Evolutionary conservation across 2,797 vertebrate genomes (phyloP).

Genomic region (Molossus molossus): DNA sequence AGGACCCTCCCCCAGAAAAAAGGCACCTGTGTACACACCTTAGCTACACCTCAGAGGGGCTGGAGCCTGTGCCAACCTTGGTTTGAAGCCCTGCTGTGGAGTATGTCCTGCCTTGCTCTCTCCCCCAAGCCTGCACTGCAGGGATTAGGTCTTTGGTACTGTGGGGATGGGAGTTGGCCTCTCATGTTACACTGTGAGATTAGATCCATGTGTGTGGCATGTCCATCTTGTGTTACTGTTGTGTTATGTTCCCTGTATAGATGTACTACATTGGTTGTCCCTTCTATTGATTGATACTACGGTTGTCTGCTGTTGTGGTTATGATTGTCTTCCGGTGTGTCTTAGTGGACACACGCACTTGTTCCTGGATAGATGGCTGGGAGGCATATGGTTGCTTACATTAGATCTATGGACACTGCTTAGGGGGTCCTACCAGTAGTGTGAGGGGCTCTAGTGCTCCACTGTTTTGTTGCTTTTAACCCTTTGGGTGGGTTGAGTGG

Average conservation of each 20-base stretch:
- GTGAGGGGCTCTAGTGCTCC: fast-evolving
- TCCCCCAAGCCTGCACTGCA: neutral
- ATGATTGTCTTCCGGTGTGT: neutral
- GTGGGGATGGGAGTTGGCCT: neutral
- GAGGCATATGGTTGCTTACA: neutral
- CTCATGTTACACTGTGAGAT: neutral
- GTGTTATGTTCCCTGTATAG: neutral
- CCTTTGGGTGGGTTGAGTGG: neutral
- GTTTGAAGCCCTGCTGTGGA: neutral
- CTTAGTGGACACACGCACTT: neutral
- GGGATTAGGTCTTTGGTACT: neutral
- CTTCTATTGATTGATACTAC: no score
- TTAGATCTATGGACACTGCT: neutral
- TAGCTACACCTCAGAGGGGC: neutral
- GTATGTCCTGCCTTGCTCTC: neutral
- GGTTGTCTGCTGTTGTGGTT: neutral
- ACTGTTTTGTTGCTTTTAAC: neutral
- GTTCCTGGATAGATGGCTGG: neutral
- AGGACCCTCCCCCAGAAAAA: neutral
- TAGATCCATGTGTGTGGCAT: neutral
- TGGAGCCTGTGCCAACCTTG: neutral
- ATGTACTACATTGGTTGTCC: neutral
- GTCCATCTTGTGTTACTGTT: neutral
- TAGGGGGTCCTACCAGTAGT: neutral
- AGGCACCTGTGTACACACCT: fast-evolving